These are phyloP conservation scores for Epizoanthus scotinus DNA, from an alignment of 92 coral and sea anemone genomes.

Conservation along the genomic window DNA sequence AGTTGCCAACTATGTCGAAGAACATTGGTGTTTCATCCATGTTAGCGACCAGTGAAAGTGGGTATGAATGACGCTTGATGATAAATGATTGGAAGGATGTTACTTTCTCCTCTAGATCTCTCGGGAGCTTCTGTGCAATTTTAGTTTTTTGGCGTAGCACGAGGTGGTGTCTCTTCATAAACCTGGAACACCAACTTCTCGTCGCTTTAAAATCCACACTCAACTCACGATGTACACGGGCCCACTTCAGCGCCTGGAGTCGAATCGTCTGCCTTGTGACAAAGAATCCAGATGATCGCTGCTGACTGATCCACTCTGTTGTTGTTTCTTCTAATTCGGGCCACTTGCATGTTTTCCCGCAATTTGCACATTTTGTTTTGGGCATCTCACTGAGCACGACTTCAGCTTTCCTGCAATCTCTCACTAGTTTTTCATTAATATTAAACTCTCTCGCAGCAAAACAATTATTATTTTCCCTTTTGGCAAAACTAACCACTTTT, in stretches of 20 bases:
- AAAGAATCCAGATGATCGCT: background rate
- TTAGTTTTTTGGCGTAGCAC: background rate
- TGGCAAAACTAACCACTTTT: no score
- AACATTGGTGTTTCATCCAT: conserved; percentile 37
- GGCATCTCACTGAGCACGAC: background rate
- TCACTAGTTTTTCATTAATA: background rate
- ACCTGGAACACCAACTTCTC: conserved; percentile 1
- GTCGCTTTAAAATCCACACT: background rate
- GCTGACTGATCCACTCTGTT: conserved; percentile 14
- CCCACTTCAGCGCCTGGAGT: no score
- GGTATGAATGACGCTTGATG: background rate
- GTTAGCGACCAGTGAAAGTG: conserved; percentile 11
- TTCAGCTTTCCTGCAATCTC: background rate
- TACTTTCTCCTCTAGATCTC: background rate
- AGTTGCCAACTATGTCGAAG: conserved; percentile 33
- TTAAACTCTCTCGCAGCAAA: conserved; percentile 19
- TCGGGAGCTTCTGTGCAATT: background rate
- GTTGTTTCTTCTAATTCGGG: background rate
- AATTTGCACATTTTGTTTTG: conserved; percentile 13
- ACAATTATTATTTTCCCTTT: background rate
- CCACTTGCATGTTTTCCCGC: conserved; percentile 22
- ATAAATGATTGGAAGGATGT: background rate
- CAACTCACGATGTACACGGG: no score
- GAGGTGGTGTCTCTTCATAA: background rate
- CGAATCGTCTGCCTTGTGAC: background rate